These are phyloP conservation scores for Conchocele bisecta DNA, from an alignment of 2,888 invertebrate genomes.

Conservation along the genomic window DNA sequence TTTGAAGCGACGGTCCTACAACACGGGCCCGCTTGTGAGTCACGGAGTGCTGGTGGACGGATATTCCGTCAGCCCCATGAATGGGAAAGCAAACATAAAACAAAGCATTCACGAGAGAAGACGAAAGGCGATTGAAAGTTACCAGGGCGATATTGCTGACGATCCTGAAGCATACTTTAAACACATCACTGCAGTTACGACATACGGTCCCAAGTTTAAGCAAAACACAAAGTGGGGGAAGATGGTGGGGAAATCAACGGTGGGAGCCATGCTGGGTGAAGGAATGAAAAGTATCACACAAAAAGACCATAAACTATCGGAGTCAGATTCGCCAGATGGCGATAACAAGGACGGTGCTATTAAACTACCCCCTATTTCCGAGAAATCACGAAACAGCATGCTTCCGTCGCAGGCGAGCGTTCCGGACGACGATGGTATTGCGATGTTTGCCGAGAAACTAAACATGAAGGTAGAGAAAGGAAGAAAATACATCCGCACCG, in stretches of 20 bases:
- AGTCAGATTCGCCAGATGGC: slow-evolving; percentile 34
- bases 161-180: slow-evolving; percentile 78
- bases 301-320: slow-evolving; percentile 46
- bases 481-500: slow-evolving; percentile 53
- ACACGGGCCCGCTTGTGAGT: slow-evolving; percentile 72
- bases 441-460: slow-evolving; percentile 39
- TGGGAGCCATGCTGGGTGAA: slow-evolving; percentile 53
- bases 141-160: slow-evolving; percentile 45
- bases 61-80: slow-evolving; percentile 75
- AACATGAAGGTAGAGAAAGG: slow-evolving; percentile 38
- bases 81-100: slow-evolving; percentile 66
- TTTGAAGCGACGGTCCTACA: slow-evolving; percentile 64
- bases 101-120: slow-evolving; percentile 47
- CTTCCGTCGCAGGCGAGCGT: slow-evolving; percentile 41
- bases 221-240: slow-evolving; percentile 69
- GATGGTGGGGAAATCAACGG: slow-evolving; percentile 57
- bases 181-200: slow-evolving; percentile 61
- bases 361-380: slow-evolving; percentile 62
- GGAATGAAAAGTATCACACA: slow-evolving; percentile 46
- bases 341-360: slow-evolving; percentile 21
- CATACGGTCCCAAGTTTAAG: slow-evolving; percentile 59
- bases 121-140: slow-evolving; percentile 52
- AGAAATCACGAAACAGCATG: slow-evolving; percentile 46
- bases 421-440: slow-evolving; percentile 41
- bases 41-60: slow-evolving; percentile 78